Evolutionary conservation across 2,888 invertebrate genomes (phyloP).

Genomic region (Plutella xylostella): DNA sequence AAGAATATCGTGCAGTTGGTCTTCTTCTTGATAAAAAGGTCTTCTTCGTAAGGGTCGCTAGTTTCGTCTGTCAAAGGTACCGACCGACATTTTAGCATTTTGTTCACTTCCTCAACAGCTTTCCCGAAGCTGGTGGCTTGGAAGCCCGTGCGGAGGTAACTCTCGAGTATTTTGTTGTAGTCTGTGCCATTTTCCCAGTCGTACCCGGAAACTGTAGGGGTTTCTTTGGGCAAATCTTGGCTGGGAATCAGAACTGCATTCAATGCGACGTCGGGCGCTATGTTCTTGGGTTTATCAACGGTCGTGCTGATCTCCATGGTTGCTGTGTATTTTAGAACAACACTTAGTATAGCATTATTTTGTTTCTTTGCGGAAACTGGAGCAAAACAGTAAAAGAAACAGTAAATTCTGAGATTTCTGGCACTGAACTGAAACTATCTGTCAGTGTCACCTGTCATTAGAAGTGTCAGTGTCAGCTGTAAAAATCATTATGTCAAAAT

Average conservation of each 20-base stretch:
- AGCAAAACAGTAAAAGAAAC: too few relatives aligned
- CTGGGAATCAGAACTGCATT: constrained; percentile 80
- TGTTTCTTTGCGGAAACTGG: too few relatives aligned
- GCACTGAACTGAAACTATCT: too few relatives aligned
- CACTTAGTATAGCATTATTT: too few relatives aligned
- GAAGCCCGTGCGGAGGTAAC: constrained; percentile 89
- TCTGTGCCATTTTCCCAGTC: constrained; percentile 93
- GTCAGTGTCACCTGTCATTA: too few relatives aligned
- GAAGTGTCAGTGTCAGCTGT: too few relatives aligned
- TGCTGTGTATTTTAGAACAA: too few relatives aligned
- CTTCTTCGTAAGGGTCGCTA: constrained; percentile 77
- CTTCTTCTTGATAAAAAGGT: constrained; percentile 81
- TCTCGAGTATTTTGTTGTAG: constrained; percentile 84
- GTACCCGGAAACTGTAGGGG: constrained; percentile 84
- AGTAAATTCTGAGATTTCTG: too few relatives aligned
- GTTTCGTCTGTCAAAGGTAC: constrained; percentile 76
- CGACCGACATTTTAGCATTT: constrained; percentile 86
- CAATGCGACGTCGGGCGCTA: constrained; percentile 68
- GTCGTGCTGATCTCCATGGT: constrained; percentile 38
- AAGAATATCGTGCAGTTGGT: constrained; percentile 94
- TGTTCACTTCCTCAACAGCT: constrained; percentile 91
- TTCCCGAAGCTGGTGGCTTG: constrained; percentile 96
- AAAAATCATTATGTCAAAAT: too few relatives aligned
- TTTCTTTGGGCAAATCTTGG: constrained; percentile 73
- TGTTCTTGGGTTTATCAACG: constrained; percentile 30